phyloP scores from a whole-genome alignment of 2,797 vertebrate species.

The Pseudocheirus occidentalis region DNA sequence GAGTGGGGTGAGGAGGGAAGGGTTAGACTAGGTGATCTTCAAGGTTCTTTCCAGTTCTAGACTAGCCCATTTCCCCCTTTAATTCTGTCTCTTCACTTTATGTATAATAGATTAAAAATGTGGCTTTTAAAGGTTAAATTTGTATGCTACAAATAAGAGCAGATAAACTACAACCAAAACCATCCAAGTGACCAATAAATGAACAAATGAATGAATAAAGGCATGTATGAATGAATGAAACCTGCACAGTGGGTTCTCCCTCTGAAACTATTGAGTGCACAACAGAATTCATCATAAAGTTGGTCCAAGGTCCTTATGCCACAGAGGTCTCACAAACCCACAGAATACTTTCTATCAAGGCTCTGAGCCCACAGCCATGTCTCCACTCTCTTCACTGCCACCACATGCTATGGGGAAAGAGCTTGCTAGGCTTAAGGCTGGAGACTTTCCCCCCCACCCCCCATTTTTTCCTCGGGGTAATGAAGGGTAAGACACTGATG shows the following conservation, averaged over 20 bases:
- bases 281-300: constrained; percentile 33
- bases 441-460: not conserved
- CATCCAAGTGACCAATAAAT: constrained; percentile 61
- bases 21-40: not conserved
- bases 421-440: not conserved
- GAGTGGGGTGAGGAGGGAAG: not conserved
- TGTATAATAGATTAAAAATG: constrained; percentile 5
- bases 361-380: not conserved
- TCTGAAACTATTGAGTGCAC: not conserved
- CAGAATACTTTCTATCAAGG: not conserved
- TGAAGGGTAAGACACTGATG: not conserved
- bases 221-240: not conserved
- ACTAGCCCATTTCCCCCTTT: not conserved
- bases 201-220: not conserved
- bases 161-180: constrained; percentile 42
- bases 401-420: not conserved
- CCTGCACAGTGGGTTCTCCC: constrained; percentile 24
- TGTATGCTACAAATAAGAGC: constrained; percentile 28
- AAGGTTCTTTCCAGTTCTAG: not conserved
- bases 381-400: not conserved
- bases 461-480: not conserved
- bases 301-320: constrained; percentile 16
- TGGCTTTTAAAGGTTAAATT: not conserved
- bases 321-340: constrained; percentile 3
- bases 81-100: not conserved